A percentile compares a stretch with the other conserved stretches of the same genome.
phyloP scores from a whole-genome alignment of 2,888 invertebrate species.

The Aphodius sticticus region DNA sequence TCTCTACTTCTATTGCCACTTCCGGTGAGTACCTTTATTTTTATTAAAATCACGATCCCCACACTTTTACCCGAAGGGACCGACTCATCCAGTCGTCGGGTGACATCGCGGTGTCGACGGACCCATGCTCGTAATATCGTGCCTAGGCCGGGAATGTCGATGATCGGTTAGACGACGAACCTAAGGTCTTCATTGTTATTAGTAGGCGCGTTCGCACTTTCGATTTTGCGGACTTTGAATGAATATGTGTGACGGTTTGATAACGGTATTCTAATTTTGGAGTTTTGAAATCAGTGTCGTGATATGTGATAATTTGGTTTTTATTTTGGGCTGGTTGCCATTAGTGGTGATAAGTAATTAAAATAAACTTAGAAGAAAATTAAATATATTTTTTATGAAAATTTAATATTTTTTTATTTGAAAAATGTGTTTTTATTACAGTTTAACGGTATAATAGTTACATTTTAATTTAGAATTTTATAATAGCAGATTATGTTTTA shows the following conservation, averaged over 20 bases:
- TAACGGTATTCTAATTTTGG: neutral
- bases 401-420: too few relatives aligned
- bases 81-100: slow-evolving; percentile 5
- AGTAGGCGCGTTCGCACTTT: neutral
- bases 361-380: too few relatives aligned
- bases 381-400: too few relatives aligned
- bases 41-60: slow-evolving; percentile 7
- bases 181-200: neutral
- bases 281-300: neutral
- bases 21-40: slow-evolving; percentile 21
- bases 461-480: too few relatives aligned
- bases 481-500: too few relatives aligned
- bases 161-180: slow-evolving; percentile 15
- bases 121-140: neutral
- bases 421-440: too few relatives aligned
- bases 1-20: neutral
- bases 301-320: neutral
- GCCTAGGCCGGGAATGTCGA: slow-evolving; percentile 14
- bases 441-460: too few relatives aligned
- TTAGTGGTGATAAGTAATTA: too few relatives aligned
- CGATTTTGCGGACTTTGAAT: neutral
- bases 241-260: neutral
- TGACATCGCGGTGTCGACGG: neutral
- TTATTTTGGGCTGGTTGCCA: too few relatives aligned
- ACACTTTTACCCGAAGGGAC: slow-evolving; percentile 15